A percentile compares a stretch with the other conserved stretches of the same genome.
phyloP scores from a whole-genome alignment of 2,797 vertebrate species.

The Pogonophryne albipinna region DNA sequence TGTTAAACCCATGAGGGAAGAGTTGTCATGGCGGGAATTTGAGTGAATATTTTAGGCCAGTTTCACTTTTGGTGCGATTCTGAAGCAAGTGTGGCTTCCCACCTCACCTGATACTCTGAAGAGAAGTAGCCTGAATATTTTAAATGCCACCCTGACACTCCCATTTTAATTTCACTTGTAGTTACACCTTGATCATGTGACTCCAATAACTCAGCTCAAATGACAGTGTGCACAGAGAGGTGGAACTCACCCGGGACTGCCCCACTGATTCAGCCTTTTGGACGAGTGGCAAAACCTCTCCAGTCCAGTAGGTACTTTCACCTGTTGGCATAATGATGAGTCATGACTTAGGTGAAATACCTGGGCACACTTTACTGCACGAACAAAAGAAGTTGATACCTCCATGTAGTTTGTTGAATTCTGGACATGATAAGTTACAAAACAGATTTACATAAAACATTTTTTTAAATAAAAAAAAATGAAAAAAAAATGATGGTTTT shows the following conservation, averaged over 20 bases:
- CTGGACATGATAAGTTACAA: not conserved
- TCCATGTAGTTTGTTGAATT: not conserved
- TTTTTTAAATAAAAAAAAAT: too few relatives aligned
- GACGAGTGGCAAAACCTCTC: not conserved
- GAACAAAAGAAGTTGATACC: not conserved
- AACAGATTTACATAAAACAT: too few relatives aligned
- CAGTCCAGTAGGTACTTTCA: not conserved
- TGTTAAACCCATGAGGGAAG: not conserved
- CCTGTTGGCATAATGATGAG: not conserved
- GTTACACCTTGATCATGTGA: conserved; percentile 11
- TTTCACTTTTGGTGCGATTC: not conserved
- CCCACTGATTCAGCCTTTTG: not conserved
- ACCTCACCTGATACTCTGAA: not conserved
- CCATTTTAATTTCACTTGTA: not conserved
- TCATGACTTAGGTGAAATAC: not conserved
- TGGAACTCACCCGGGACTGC: conserved; percentile 19
- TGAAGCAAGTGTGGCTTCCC: not conserved
- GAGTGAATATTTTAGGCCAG: not conserved
- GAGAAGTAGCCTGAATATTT: not conserved
- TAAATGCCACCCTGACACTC: not conserved
- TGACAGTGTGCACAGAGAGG: not conserved
- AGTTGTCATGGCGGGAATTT: not conserved
- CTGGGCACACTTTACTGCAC: not conserved
- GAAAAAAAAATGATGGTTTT: not conserved
- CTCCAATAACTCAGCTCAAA: not conserved